Percentiles rank a stretch among this genome's conserved stretches.
phyloP scores from a whole-genome alignment of 1,140 invertebrate genomes.

The Procambarus virginalis region DNA sequence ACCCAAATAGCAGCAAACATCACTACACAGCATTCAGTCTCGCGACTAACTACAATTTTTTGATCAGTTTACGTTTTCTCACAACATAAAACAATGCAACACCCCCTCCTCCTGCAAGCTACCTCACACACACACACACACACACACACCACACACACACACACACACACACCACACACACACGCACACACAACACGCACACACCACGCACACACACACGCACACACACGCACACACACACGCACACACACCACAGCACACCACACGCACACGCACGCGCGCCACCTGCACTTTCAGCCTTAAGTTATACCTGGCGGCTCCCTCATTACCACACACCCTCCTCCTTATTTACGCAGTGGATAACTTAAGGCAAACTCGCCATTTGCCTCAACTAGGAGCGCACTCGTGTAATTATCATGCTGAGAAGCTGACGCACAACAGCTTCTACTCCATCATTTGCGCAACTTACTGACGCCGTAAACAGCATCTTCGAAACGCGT shows the following conservation, averaged over 20 bases:
- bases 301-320: slow-evolving; percentile 10
- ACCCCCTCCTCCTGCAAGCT: neutral
- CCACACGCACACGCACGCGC: too few species aligned
- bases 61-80: too few species aligned
- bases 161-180: too few species aligned
- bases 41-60: too few species aligned
- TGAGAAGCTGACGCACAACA: neutral
- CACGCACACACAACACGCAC: too few species aligned
- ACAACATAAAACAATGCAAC: too few species aligned
- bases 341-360: slow-evolving; percentile 17
- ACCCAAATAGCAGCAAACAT: too few species aligned
- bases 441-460: neutral
- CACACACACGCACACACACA: too few species aligned
- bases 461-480: neutral
- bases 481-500: neutral
- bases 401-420: slow-evolving; percentile 13
- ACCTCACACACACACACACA: neutral
- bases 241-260: too few species aligned
- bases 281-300: neutral
- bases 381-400: slow-evolving; percentile 15
- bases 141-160: too few species aligned
- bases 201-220: neutral
- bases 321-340: slow-evolving; percentile 16
- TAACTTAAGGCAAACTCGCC: slow-evolving; percentile 24
- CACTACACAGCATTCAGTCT: too few species aligned